Base-by-base conservation (phyloP, 2,888 invertebrate species). In the Diadegma fenestrale region DNA sequence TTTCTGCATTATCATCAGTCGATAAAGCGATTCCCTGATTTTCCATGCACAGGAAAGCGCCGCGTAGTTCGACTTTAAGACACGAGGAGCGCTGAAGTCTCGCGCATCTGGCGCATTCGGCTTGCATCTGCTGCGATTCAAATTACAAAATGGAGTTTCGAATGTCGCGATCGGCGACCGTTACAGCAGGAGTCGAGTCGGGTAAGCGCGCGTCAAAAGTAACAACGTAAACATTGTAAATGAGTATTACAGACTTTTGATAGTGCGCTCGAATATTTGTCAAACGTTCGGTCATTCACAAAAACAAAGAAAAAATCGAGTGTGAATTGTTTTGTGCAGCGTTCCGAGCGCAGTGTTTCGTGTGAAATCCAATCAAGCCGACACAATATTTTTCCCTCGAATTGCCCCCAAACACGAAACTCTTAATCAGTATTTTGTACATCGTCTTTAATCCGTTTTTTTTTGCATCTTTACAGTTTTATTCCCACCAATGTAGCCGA, bases 71-170 rank as follows among this genome's bases (percentile, higher is more conserved):
- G 17, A n/a, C 41, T 0, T 54, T 68, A 48, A 37, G 41, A 26
- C n/a, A 48, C 10, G 12, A 8, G n/a, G 7, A n/a, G 54, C 54
- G 33, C 17, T 22, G 17, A 19, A 30, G 22, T 51, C 19, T 26
- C 54, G 33, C 68, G 80, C 82, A 68, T 77, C 66, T 68, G 58
- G 26, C 71, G 51, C 51, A 66, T 51, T n/a, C 58, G 51, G 72
- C 45, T 69, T 43, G 51, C 51, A 66, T 51, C 48, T 66, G 72
- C 78, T 43, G 33, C 26, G 77, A 85, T 85, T 85, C 73, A 82
- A 85, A 85, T 85, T 77, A 85, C 85, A 85, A 85, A 82, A 85
- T 85, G 85, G 85, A 85, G 82, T 37, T 75, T 80, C 66, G 76
- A 72, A 22, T 51, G 19, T 48, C 48, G 69, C 71, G 51, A 71